Percentiles rank a stretch among this genome's conserved stretches.
These are phyloP conservation scores for Epistrophe eligans DNA, from an alignment of 2,888 invertebrate species.

Conservation along the genomic window DNA sequence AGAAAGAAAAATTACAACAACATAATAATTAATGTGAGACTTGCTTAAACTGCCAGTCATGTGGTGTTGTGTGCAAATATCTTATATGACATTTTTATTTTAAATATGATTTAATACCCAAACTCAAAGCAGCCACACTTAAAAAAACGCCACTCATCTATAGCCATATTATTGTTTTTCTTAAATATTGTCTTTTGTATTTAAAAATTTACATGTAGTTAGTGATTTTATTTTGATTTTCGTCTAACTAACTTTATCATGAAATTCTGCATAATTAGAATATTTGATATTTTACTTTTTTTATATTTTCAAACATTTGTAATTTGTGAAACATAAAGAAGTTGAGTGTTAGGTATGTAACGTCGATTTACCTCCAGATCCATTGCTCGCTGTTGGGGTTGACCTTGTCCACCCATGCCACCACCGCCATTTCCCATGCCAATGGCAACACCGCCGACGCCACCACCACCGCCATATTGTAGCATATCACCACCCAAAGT, in stretches of 20 bases:
- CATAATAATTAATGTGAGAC: slow-evolving; percentile 33
- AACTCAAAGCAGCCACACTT: slow-evolving; percentile 52
- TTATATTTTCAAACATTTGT: slow-evolving; percentile 64
- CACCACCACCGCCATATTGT: slow-evolving; percentile 84
- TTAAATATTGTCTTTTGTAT: slow-evolving; percentile 24
- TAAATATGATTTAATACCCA: slow-evolving; percentile 31
- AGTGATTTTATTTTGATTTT: slow-evolving; percentile 11
- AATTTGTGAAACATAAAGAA: slow-evolving; percentile 71
- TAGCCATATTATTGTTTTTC: slow-evolving; percentile 20
- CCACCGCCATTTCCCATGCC: slow-evolving; percentile 82
- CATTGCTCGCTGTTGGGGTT: slow-evolving; percentile 87
- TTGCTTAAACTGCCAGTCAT: slow-evolving; percentile 55
- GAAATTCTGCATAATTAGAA: slow-evolving; percentile 31
- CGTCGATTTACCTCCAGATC: slow-evolving; percentile 89
- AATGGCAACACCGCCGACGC: slow-evolving; percentile 70
- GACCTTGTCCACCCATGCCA: slow-evolving; percentile 83
- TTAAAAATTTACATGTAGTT: slow-evolving; percentile 28
- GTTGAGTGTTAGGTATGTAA: slow-evolving; percentile 69
- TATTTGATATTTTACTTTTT: slow-evolving; percentile 22
- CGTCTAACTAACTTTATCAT: slow-evolving; percentile 35
- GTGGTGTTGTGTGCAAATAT: slow-evolving; percentile 64
- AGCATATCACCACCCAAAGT: slow-evolving; percentile 92
- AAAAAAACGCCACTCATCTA: slow-evolving; percentile 54
- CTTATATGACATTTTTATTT: slow-evolving; percentile 26
- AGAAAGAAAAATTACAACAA: slow-evolving; percentile 46